Conservation (phyloP, 2,113 vertebrate species). For the Corydoras sp. region DNA sequence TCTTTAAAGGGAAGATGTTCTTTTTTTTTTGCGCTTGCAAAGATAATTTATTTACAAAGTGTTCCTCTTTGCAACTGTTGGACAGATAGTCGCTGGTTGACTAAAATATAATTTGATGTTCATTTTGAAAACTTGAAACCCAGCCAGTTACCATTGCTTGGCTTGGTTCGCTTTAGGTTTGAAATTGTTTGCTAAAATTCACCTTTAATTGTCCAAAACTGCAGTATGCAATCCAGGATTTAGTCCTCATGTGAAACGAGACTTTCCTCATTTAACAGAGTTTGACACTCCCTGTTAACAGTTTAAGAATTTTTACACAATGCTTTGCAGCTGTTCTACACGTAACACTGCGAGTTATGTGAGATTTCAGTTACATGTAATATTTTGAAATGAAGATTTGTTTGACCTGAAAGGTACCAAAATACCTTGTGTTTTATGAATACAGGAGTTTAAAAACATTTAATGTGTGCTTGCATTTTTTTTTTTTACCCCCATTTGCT, state of each 20-base stretch:
- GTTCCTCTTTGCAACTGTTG: constrained; percentile 7
- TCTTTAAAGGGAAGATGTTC: neutral
- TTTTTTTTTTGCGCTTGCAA: constrained; percentile 11
- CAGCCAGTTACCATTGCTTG: neutral
- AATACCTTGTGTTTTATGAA: neutral
- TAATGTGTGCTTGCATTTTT: too few species aligned
- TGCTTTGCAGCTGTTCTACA: too few species aligned
- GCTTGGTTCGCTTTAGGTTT: too few species aligned
- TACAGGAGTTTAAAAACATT: neutral
- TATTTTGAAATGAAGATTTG: neutral
- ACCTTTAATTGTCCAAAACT: neutral
- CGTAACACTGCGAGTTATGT: too few species aligned
- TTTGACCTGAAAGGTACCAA: neutral
- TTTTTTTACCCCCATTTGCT: too few species aligned
- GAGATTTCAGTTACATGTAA: neutral
- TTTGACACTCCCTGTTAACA: too few species aligned
- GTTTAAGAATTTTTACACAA: too few species aligned
- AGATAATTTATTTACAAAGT: constrained; percentile 14
- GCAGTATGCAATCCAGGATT: too few species aligned
- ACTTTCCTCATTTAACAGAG: too few species aligned
- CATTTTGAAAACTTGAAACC: neutral
- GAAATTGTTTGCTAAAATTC: neutral
- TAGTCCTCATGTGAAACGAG: too few species aligned
- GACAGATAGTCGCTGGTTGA: constrained; percentile 24
- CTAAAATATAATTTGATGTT: neutral